phyloP scores from a whole-genome alignment of 2,797 vertebrate genomes.

The Labroides dimidiatus region DNA sequence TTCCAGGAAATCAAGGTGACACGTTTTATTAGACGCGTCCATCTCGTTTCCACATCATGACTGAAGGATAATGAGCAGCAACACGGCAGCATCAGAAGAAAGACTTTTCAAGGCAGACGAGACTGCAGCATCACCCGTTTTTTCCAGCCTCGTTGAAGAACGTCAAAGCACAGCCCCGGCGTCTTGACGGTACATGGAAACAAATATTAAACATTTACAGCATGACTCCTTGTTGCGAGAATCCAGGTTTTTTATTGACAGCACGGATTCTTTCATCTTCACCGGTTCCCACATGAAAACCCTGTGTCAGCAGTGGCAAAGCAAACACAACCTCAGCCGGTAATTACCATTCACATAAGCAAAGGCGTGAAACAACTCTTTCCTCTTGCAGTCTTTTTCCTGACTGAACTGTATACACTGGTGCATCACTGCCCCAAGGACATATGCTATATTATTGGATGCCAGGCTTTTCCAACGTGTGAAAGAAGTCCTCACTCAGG shows the following conservation, averaged over 20 bases:
- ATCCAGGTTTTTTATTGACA: slow-evolving; percentile 46
- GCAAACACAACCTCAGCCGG: slow-evolving; percentile 39
- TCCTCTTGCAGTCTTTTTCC: not conserved
- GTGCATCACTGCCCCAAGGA: slow-evolving; percentile 25
- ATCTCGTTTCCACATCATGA: not conserved
- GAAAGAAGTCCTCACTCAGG: not conserved
- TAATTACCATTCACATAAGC: slow-evolving; percentile 59
- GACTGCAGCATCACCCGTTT: slow-evolving; percentile 1
- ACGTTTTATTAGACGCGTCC: no score
- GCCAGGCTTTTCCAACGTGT: not conserved
- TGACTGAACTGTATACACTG: not conserved
- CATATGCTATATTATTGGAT: not conserved
- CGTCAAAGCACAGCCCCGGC: not conserved
- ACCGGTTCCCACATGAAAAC: slow-evolving; percentile 30
- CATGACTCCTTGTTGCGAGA: slow-evolving; percentile 5
- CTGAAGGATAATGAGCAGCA: not conserved
- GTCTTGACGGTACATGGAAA: slow-evolving; percentile 23
- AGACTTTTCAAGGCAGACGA: not conserved
- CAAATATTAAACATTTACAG: slow-evolving; percentile 20
- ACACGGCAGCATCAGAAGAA: not conserved
- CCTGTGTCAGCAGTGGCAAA: slow-evolving; percentile 53
- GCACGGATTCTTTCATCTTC: slow-evolving; percentile 50
- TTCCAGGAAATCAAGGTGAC: no score
- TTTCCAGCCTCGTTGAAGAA: not conserved
- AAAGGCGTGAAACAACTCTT: slow-evolving; percentile 29